A percentile compares a stretch with the other conserved stretches of the same genome.
These are phyloP conservation scores for Amphiprion percula DNA, from an alignment of 2,113 vertebrate species.

Conservation along the genomic window DNA sequence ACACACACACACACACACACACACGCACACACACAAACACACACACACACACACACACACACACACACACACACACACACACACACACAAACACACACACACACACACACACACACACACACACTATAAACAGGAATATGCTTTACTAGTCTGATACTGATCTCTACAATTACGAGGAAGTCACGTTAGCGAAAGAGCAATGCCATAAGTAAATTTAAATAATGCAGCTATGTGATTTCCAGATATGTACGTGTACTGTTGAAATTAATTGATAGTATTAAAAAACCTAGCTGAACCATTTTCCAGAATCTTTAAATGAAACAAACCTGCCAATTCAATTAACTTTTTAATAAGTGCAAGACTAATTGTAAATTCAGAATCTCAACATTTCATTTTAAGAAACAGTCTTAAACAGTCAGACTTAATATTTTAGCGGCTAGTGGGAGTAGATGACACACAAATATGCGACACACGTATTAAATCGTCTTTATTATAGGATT, in stretches of 20 bases:
- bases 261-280: too few relatives aligned
- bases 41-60: too few relatives aligned
- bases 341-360: slow-evolving; percentile 8
- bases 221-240: background rate
- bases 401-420: slow-evolving; percentile 35
- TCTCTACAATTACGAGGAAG: background rate
- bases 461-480: slow-evolving; percentile 46
- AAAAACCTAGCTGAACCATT: background rate
- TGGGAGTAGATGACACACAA: slow-evolving; percentile 36
- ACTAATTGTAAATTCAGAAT: slow-evolving; percentile 13
- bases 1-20: too few relatives aligned
- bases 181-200: background rate
- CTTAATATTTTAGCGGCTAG: slow-evolving; percentile 18
- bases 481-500: slow-evolving; percentile 49
- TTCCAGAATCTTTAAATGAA: slow-evolving; percentile 14
- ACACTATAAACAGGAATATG: too few relatives aligned
- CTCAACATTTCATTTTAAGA: slow-evolving; percentile 25
- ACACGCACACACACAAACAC: too few relatives aligned
- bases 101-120: too few relatives aligned
- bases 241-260: too few relatives aligned
- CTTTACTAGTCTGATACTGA: background rate
- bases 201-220: background rate
- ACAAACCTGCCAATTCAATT: slow-evolving; percentile 6
- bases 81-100: too few relatives aligned
- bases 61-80: too few relatives aligned